These are phyloP conservation scores for Bemisia tabaci DNA, from an alignment of 1,140 invertebrate genomes.

Conservation along the genomic window DNA sequence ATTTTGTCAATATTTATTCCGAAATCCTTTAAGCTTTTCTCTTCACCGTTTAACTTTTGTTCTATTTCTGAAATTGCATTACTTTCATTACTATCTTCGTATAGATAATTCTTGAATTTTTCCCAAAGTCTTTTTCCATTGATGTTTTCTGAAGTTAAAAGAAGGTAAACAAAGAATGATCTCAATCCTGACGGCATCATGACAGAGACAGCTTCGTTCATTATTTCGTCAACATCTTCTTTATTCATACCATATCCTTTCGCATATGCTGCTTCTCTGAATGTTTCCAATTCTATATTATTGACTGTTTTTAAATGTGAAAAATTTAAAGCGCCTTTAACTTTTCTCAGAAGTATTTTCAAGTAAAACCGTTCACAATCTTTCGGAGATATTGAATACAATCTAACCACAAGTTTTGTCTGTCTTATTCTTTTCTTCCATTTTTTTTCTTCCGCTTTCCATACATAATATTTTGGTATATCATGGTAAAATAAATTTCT, in stretches of 20 bases:
- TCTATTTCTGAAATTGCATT: background rate
- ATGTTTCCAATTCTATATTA: conserved; percentile 23
- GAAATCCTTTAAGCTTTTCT: background rate
- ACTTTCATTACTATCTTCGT: background rate
- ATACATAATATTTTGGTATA: background rate
- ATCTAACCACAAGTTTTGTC: conserved; percentile 19
- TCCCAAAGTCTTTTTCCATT: background rate
- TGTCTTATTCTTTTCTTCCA: background rate
- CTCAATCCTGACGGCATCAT: background rate
- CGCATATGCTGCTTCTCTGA: conserved; percentile 24
- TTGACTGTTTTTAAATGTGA: conserved; percentile 28
- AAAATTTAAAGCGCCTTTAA: conserved; percentile 30
- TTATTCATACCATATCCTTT: background rate
- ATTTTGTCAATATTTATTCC: background rate
- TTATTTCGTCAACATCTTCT: background rate
- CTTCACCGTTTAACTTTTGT: background rate
- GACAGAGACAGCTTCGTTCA: background rate
- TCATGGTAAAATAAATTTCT: background rate
- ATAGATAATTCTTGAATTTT: background rate
- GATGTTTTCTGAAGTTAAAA: background rate
- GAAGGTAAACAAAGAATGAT: background rate
- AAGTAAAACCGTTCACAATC: conserved; percentile 31
- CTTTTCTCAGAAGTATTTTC: conserved; percentile 31
- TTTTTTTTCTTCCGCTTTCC: background rate
- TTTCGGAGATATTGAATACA: conserved; percentile 31